Base-by-base conservation (phyloP, 2,888 invertebrate genomes). In the Toxonevra muliebris region DNA sequence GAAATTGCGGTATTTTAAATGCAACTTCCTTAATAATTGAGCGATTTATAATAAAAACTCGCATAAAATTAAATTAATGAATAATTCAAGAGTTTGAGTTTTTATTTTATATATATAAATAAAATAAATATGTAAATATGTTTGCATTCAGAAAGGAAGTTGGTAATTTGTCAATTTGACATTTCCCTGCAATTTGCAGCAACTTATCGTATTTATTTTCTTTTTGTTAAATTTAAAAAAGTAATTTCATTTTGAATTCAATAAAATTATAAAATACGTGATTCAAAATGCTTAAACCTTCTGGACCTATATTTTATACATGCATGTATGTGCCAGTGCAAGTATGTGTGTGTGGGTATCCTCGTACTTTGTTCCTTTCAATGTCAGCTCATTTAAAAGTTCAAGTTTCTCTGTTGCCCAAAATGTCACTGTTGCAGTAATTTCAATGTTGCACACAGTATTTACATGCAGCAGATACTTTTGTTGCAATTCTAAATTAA, bases 261-360 rank as follows among this genome's bases (percentile, higher is more conserved):
- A 30, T 30, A 30, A 30, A 30, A 30, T 7, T 30, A 30, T 30
- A 30, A 30, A 30, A 30, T n/a, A n/a, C n/a, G 10, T n/a, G 52
- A n/a, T n/a, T n/a, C n/a, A n/a, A n/a, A n/a, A n/a, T n/a, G n/a
- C n/a, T n/a, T n/a, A n/a, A n/a, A n/a, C n/a, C n/a, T n/a, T n/a
- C n/a, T n/a, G n/a, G n/a, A n/a, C n/a, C n/a, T n/a, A n/a, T n/a
- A n/a, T n/a, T n/a, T n/a, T n/a, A n/a, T n/a, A n/a, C n/a, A n/a
- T 30, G 73, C 72, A 76, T 71, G 73, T 73, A 75, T 72, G 65
- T 69, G 63, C 65, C 42, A 48, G 41, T 17, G 15, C 53, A 55
- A 54, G 13, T 19, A 48, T 43, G 53, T 17, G 42, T n/a, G 43
- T 20, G n/a, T 30, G 20, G 17, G 12, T 12, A 48, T 15, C 15